Percentiles rank a stretch among this genome's conserved stretches.
Evolutionary conservation across 37 sponge, comb jelly and placozoan species (phyloP).

Genomic region (Hexactinellida sp.): DNA sequence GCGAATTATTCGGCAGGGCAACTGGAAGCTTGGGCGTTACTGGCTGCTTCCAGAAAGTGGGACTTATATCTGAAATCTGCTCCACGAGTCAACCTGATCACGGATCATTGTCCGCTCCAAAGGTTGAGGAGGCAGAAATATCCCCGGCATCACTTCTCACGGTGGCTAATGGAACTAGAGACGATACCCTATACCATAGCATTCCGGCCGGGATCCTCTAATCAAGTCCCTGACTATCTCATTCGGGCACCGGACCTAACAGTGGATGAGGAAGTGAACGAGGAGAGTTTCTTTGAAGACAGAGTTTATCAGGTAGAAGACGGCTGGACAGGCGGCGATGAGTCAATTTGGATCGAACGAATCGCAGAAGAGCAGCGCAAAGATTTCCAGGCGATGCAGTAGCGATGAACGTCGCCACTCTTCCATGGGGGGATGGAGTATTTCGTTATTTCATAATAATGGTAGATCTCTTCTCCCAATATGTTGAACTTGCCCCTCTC

Average conservation of each 20-base stretch:
- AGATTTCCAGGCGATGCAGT: neutral
- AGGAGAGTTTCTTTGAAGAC: neutral
- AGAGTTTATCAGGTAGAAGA: neutral
- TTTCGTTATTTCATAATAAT: neutral
- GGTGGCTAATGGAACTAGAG: slow-evolving; percentile 18
- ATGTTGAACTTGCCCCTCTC: neutral
- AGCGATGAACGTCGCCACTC: neutral
- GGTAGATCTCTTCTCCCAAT: neutral
- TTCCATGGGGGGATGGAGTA: neutral
- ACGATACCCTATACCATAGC: neutral
- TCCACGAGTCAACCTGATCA: neutral
- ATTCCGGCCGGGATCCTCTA: slow-evolving; percentile 7
- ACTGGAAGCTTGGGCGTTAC: neutral
- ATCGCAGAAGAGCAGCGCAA: neutral
- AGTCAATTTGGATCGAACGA: neutral
- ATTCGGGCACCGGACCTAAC: neutral
- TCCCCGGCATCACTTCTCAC: slow-evolving; percentile 2
- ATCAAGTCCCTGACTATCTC: neutral
- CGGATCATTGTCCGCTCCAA: slow-evolving; percentile 22
- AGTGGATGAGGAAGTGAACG: neutral
- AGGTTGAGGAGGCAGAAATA: slow-evolving; percentile 16
- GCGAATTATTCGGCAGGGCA: neutral
- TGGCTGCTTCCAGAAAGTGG: neutral
- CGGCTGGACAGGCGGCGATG: neutral
- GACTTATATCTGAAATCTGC: neutral